Percentiles rank a stretch among this genome's conserved stretches.
phyloP scores from a whole-genome alignment of 2,888 invertebrate genomes.

The Trissolcus brochymenae region DNA sequence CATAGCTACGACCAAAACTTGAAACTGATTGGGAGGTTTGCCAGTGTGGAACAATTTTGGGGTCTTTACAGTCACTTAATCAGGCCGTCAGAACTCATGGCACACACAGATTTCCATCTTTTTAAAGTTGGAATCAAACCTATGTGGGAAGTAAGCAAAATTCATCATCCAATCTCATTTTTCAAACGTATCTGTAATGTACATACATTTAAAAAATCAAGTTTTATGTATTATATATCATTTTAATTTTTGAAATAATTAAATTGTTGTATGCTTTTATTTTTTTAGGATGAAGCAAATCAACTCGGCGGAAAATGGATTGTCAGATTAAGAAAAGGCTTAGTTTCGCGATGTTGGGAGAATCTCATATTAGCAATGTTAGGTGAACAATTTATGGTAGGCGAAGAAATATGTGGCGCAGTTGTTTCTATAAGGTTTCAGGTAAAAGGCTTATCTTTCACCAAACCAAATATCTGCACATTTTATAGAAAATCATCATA shows the following conservation, averaged over 20 bases:
- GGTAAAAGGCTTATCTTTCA: slow-evolving; percentile 75
- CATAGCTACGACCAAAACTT: slow-evolving; percentile 86
- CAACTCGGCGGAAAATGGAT: slow-evolving; percentile 99
- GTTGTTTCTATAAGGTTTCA: slow-evolving; percentile 96
- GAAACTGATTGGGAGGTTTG: slow-evolving; percentile 91
- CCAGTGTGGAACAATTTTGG: slow-evolving; percentile 99
- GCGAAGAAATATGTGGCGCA: slow-evolving; percentile 98
- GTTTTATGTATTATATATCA: too few relatives aligned
- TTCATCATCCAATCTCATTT: too few relatives aligned
- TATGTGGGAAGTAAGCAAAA: slow-evolving; percentile 92
- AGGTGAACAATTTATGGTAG: slow-evolving; percentile 99
- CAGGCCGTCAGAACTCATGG: slow-evolving; percentile 91
- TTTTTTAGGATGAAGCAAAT: slow-evolving; percentile 89
- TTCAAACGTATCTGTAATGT: too few relatives aligned
- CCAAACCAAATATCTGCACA: background rate
- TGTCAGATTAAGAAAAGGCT: slow-evolving; percentile 93
- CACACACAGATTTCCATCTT: slow-evolving; percentile 95
- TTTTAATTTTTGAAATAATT: background rate
- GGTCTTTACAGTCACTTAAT: slow-evolving; percentile 93
- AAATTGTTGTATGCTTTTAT: background rate
- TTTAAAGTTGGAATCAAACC: slow-evolving; percentile 99
- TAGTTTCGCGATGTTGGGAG: slow-evolving; percentile 98
- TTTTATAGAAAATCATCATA: too few relatives aligned
- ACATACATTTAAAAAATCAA: too few relatives aligned
- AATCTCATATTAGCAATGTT: slow-evolving; percentile 98